These are phyloP conservation scores for Motacilla alba DNA, from an alignment of 2,113 vertebrate genomes.

Conservation along the genomic window DNA sequence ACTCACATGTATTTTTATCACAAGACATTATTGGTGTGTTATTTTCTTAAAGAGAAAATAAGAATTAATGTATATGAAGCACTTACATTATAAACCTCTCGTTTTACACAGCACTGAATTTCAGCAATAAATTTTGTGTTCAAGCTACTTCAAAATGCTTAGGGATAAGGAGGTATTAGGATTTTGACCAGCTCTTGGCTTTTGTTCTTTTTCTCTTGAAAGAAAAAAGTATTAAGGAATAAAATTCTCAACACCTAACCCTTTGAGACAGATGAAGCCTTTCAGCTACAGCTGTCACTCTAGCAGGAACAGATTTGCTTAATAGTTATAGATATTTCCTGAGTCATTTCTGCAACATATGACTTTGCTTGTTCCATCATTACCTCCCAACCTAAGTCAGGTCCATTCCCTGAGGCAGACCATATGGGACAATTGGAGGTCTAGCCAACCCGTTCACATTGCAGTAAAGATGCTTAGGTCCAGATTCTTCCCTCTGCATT, in stretches of 20 bases:
- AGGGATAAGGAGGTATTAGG: not conserved
- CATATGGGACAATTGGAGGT: not conserved
- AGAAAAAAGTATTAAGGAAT: not conserved
- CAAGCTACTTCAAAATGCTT: not conserved
- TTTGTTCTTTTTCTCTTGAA: not conserved
- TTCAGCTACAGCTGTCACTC: not conserved
- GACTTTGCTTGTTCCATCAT: not conserved
- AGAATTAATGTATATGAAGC: not conserved
- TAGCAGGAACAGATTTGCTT: not conserved
- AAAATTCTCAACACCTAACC: not conserved
- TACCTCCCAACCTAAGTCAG: not conserved
- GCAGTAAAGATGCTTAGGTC: not conserved
- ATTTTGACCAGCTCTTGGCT: not conserved
- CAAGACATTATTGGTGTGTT: not conserved
- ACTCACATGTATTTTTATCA: not conserved
- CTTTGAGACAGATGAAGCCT: not conserved
- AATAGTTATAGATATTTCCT: not conserved
- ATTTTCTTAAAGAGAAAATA: slow-evolving; percentile 25
- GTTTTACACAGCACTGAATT: not conserved
- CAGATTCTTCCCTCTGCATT: not conserved
- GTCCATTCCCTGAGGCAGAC: not conserved
- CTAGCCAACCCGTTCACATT: not conserved
- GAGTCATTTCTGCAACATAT: not conserved
- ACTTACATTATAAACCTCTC: not conserved
- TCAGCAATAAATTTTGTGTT: not conserved